Evolutionary conservation across 2,797 vertebrate species (phyloP), one percentile per base, ranked within the genome.

Genomic region (Gymnothorax javanicus): DNA sequence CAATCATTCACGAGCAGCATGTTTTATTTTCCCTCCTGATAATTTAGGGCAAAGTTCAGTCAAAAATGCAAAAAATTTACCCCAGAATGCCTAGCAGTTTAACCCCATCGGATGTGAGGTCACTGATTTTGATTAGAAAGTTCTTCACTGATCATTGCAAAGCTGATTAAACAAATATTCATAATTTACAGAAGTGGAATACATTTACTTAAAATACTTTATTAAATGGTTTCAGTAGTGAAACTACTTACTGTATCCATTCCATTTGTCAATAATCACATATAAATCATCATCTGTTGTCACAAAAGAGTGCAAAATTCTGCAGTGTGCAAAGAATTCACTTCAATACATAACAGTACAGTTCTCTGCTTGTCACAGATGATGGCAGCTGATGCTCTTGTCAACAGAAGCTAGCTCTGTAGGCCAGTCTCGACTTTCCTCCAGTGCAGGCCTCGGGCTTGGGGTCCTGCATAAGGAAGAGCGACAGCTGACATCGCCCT

Each of bases 371-470:
- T 33, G 71, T 75, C 33, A 43, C 8, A 33, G 33, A 43, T 75
- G 3, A 13, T 43, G 25, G 1, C 11, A 11, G 71, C 2, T 12
- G 13, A 9, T 8, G 9, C 11, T 75, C n/a, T 33, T 15, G 50
- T 93, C 87, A 95, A 88, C 94, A 95, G 89, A 94, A 92, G 59
- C 91, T 91, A 91, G 92, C 85, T 64, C 62, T 4, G 17, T 23
- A 23, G 91, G 93, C 88, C 43, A 94, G 85, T 90, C 88, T 92
- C 89, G 93, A 93, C 0, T 23, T 17, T 0, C 86, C 90, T 56
- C 92, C 93, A 0, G 89, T 92, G 83, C 98, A 99, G 88, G 87
- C 91, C 0, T 94, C 87, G 0, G 97, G 97, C 90, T 95, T 97
- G 71, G 93, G 25, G 9, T 97, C 97, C 97, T 98, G 91, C 87